Base-by-base conservation (phyloP, 2,113 vertebrate species). In the Pedionomus torquatus region DNA sequence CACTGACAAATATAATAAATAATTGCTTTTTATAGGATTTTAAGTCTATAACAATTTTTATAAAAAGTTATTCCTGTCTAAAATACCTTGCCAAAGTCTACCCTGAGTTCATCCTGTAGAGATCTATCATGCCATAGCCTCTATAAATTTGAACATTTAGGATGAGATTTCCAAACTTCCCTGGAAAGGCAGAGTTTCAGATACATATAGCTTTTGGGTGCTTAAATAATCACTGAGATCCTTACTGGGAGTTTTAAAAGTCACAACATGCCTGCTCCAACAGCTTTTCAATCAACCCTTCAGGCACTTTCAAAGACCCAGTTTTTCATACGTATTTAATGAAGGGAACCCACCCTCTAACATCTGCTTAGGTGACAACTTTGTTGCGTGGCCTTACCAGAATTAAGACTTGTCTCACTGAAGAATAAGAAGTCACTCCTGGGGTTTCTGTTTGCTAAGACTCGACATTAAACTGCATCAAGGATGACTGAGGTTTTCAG, bases 401-500 rank as follows among this genome's bases (percentile, higher is more conserved):
- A n/a, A 28, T 11, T 28, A 58, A 11, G 13, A 44, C 30, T 33
- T 71, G 16, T 37, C 48, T 63, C 48, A 33, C 37, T 79, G n/a
- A 58, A 63, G 28, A 83, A 65, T 12, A 79, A 33, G 39, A 68
- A 43, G 17, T 21, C 21, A 24, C 54, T 87, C 37, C 37, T 2
- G 4, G 52, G 28, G 43, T 10, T 69, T 41, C 44, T 46, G 6
- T 48, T 41, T 72, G 26, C 48, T 18, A 21, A 19, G 12, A 52
- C 31, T 3, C 1, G 1, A 33, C 24, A 17, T 33, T 33, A 46
- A 82, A 30, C 61, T 54, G 35, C 23, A 20, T 1, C 0, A 79
- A 13, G n/a, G 20, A 64, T 51, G 20, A 55, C 13, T 25, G 30
- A 8, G 35, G 19, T 43, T 48, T 76, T 83, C 54, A 63, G 9